These are phyloP conservation scores for Temnothorax curvispinosus DNA, from an alignment of 1,140 invertebrate species.

Conservation along the genomic window DNA sequence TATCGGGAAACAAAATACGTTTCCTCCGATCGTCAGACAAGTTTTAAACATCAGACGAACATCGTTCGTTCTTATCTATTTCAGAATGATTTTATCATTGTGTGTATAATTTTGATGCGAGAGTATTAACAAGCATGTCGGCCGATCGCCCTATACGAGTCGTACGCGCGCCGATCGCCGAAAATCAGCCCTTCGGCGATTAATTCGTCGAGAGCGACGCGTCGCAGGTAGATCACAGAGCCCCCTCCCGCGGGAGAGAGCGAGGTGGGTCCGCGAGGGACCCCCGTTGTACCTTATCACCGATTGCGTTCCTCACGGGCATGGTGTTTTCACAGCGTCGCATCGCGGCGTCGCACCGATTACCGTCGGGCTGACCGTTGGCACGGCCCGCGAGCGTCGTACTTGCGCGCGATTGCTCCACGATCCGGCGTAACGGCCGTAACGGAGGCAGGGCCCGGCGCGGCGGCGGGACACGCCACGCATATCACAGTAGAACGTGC, in stretches of 20 bases:
- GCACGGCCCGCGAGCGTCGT: constrained; percentile 5
- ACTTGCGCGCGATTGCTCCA: background rate
- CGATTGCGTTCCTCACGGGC: constrained; percentile 43
- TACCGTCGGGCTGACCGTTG: constrained; percentile 20
- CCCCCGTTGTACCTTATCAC: constrained; percentile 43
- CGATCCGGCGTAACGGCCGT: constrained; percentile 22
- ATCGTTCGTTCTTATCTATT: background rate
- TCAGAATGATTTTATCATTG: background rate
- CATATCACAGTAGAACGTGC: constrained; percentile 51
- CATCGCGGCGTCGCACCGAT: constrained; percentile 44
- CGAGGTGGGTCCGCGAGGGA: background rate
- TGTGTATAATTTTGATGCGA: background rate
- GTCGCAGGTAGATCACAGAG: background rate
- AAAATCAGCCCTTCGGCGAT: background rate
- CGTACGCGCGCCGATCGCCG: background rate
- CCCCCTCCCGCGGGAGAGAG: background rate
- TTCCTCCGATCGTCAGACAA: background rate
- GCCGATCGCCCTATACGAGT: constrained; percentile 6
- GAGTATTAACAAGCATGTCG: background rate
- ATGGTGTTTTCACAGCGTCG: constrained; percentile 17
- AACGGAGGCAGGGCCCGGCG: background rate
- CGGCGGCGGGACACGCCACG: constrained; percentile 8
- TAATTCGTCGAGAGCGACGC: background rate
- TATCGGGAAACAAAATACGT: background rate
- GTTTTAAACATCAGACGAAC: background rate